These are phyloP conservation scores for Hippocampus mohnikei DNA, from an alignment of 2,113 vertebrate species.

Conservation along the genomic window DNA sequence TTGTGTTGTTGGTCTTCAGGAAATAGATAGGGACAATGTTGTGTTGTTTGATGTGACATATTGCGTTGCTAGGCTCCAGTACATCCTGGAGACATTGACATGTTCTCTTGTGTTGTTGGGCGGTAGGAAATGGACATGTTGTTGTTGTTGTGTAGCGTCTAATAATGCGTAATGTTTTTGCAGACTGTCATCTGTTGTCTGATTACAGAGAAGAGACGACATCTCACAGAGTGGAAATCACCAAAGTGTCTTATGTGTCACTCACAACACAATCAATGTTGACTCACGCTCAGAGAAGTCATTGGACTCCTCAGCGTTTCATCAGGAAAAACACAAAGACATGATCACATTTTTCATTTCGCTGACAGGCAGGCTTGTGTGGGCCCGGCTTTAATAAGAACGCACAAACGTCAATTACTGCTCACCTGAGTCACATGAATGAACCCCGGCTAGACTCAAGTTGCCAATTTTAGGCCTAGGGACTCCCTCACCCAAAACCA, in stretches of 20 bases:
- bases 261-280: conserved; percentile 3
- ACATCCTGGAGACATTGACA: no score
- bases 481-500: neutral
- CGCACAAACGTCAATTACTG: neutral
- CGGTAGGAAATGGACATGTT: neutral
- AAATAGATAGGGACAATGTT: neutral
- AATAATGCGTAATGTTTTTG: neutral
- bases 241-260: neutral
- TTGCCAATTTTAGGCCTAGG: neutral
- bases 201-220: neutral
- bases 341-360: neutral
- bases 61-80: no score
- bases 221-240: neutral
- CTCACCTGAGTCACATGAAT: neutral
- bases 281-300: conserved; percentile 7
- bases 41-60: no score
- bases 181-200: neutral
- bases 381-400: neutral
- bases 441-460: neutral
- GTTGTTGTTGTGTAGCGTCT: neutral
- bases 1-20: neutral
- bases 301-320: neutral
- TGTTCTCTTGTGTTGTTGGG: neutral
- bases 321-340: neutral
- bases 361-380: neutral